Base-by-base conservation (phyloP, 64 coral and sea anemone species). In the Anthopleura sola region DNA sequence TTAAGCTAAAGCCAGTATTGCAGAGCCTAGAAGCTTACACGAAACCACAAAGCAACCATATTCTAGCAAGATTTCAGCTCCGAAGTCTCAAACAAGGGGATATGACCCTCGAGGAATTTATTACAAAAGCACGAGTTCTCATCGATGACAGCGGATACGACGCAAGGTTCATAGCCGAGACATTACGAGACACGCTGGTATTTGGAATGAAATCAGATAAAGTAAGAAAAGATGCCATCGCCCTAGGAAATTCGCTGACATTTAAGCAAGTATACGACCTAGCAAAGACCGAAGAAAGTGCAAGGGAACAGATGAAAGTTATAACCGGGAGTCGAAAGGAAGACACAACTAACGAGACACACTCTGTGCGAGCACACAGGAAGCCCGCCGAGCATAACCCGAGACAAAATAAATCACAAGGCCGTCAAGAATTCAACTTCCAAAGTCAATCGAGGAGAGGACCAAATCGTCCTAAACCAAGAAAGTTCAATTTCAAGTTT, bases 221-320 rank as follows among this genome's bases (percentile, higher is more conserved):
- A 29, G 86, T 93, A 40, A 57, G 84, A 29, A 90, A 86, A 75
- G 78, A 90, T 38, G 57, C 87, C 1, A 90, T 94, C 87, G 23
- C 78, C 77, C 19, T 62, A 58, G 92, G 84, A 12, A 94, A 94
- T 33, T 21, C 26, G 3, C 78, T 90, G 15, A 90, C 78, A 53
- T 94, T 90, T 11, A 49, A 89, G 54, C 78, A 94, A 81, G 78
- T 90, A 21, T 94, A 90, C 29, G 69, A 90, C 53, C 49, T 87
- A 6, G 82, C 82, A 3, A 86, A 93, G 51, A 79, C 19, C 9
- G 47, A 93, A 19, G 87, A 93, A 80, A 93, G 49, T 54, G 40
- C 83, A 36, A 62, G 3, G 24, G 58, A 2, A 6, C 58, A 62
- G 10, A 62, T 62, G 58, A 89, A 86, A 71, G 64, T 54, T 0